These are phyloP conservation scores for Ascaphus truei DNA, from an alignment of 2,113 vertebrate genomes.

Conservation along the genomic window DNA sequence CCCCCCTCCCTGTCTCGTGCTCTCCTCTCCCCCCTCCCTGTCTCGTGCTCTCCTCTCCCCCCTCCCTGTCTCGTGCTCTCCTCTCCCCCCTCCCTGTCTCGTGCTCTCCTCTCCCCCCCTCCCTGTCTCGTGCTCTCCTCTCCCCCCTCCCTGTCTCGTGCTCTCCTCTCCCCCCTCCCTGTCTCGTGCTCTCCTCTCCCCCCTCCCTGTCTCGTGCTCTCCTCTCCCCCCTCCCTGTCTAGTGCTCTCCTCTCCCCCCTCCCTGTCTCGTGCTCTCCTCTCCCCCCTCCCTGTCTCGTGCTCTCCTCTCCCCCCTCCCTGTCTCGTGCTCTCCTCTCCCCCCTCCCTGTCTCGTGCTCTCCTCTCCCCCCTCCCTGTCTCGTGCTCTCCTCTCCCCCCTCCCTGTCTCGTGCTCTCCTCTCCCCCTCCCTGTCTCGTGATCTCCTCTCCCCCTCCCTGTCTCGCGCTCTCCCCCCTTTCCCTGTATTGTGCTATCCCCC, in stretches of 20 bases:
- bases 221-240: too few relatives aligned
- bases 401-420: too few relatives aligned
- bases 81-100: background rate
- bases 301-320: too few relatives aligned
- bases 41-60: background rate
- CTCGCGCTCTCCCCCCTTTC: background rate
- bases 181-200: too few relatives aligned
- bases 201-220: too few relatives aligned
- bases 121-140: background rate
- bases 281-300: background rate
- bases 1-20: background rate
- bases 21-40: background rate
- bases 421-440: too few relatives aligned
- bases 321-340: constrained; percentile 2
- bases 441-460: background rate
- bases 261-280: too few relatives aligned
- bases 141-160: too few relatives aligned
- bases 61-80: background rate
- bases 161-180: background rate
- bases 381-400: background rate
- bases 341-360: background rate
- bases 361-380: background rate
- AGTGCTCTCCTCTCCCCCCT: too few relatives aligned
- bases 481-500: background rate
- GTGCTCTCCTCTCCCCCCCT: background rate